Evolutionary conservation across 2,797 vertebrate species (phyloP), one percentile per base, ranked within the genome.

Genomic region (Acanthopagrus latus): DNA sequence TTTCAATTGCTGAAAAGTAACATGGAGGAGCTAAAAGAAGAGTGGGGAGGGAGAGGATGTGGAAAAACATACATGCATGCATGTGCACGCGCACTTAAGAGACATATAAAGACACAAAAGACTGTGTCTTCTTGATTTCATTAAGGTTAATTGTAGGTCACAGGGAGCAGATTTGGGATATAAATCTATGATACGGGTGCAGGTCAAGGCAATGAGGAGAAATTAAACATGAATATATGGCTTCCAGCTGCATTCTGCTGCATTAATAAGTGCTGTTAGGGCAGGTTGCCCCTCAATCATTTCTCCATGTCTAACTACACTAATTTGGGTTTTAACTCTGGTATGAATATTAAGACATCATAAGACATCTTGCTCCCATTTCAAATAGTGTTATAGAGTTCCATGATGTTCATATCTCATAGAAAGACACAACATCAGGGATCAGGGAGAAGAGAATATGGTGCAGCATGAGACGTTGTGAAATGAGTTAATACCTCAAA

Each of bases 1-100:
- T 95, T 95, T 94, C 93, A 94, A 95, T 93, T 65, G 12, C 90
- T 93, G 83, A 92, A 94, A 95, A 93, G 91, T 91, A 95, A 96
- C 93, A 92, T 95, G 89, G 91, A 89, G 84, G 86, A 81, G 64
- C 86, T 84, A 86, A 78, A 51, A 74, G 84, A 67, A 82, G 70
- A 84, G 80, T 64, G 76, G 69, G 68, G 64, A 66, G 75, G 81
- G 69, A 83, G 71, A 75, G 85, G 79, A 86, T 79, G 74, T 73
- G 56, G 76, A 84, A 89, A 87, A 90, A 86, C 81, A 88, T 87
- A 87, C 82, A 90, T 74, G 58, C 66, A 71, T 64, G 71, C 52
- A 70, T 76, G 25, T 77, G 64, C 78, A 51, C 10, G 5, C 63
- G 63, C 83, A 80, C 64, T 72, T 60, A 51, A 17, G 57, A 73